Percentiles rank a stretch among this genome's conserved stretches.
Evolutionary conservation across 2,113 vertebrate species (phyloP).

Genomic region (Elgaria multicarinata): DNA sequence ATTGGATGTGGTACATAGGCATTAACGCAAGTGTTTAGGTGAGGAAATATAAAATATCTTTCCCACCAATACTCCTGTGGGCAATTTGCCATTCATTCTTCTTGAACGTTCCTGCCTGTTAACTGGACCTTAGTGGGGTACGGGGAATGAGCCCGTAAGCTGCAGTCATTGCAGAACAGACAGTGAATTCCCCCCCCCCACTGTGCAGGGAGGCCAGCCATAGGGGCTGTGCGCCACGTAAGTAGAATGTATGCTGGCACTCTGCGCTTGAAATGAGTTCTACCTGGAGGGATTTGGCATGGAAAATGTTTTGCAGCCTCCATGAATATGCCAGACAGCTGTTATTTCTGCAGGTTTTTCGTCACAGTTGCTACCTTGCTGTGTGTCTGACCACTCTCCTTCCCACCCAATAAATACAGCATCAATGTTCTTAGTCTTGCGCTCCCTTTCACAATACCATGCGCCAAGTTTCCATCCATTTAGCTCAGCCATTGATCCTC

Average conservation of each 20-base stretch:
- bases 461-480: conserved; percentile 10
- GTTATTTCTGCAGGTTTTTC: conserved; percentile 18
- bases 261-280: conserved; percentile 1
- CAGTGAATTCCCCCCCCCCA: background rate
- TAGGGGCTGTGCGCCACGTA: background rate
- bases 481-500: background rate
- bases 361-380: background rate
- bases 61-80: background rate
- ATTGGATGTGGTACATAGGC: background rate
- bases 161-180: background rate
- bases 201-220: conserved; percentile 1
- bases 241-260: background rate
- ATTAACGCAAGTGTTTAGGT: background rate
- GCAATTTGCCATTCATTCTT: background rate
- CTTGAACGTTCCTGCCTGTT: background rate
- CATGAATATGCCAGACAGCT: conserved; percentile 9
- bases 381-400: background rate
- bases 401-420: background rate
- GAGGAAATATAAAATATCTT: background rate
- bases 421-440: background rate
- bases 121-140: background rate
- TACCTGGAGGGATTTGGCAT: conserved; percentile 4
- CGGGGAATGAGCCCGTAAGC: conserved; percentile 9
- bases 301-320: background rate
- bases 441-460: background rate